These are phyloP conservation scores for Pocillopora damicornis DNA, from an alignment of 64 coral and sea anemone species.

Conservation along the genomic window DNA sequence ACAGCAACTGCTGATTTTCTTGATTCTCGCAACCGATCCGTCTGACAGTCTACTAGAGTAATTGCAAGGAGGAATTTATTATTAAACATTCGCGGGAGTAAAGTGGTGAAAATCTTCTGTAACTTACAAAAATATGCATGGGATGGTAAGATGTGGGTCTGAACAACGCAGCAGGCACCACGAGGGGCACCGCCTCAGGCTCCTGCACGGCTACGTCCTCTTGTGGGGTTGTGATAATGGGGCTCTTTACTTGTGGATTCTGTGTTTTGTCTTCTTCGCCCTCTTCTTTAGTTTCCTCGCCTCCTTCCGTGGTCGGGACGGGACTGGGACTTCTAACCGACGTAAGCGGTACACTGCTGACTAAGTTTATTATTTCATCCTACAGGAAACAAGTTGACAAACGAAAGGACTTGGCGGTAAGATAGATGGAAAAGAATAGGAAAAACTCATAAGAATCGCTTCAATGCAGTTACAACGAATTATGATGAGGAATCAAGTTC, in stretches of 20 bases:
- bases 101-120: not conserved
- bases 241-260: slow-evolving; percentile 20
- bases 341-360: slow-evolving; percentile 41
- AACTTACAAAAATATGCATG: slow-evolving; percentile 94
- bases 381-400: not conserved
- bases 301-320: slow-evolving; percentile 41
- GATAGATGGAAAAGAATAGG: too few relatives aligned
- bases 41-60: too few relatives aligned
- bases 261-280: slow-evolving; percentile 12
- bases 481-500: too few relatives aligned
- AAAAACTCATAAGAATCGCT: too few relatives aligned
- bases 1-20: too few relatives aligned
- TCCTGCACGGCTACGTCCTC: slow-evolving; percentile 56
- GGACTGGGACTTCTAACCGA: slow-evolving; percentile 45
- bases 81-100: too few relatives aligned
- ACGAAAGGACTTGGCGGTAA: not conserved
- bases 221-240: slow-evolving; percentile 46
- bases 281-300: slow-evolving; percentile 42
- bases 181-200: slow-evolving; percentile 77
- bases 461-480: too few relatives aligned
- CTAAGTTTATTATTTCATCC: slow-evolving; percentile 80
- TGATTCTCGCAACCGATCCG: too few relatives aligned
- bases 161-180: slow-evolving; percentile 80
- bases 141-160: slow-evolving; percentile 71
- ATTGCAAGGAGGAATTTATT: too few relatives aligned